These are phyloP conservation scores for Trogon surrucura DNA, from an alignment of 2,113 vertebrate species.

Conservation along the genomic window DNA sequence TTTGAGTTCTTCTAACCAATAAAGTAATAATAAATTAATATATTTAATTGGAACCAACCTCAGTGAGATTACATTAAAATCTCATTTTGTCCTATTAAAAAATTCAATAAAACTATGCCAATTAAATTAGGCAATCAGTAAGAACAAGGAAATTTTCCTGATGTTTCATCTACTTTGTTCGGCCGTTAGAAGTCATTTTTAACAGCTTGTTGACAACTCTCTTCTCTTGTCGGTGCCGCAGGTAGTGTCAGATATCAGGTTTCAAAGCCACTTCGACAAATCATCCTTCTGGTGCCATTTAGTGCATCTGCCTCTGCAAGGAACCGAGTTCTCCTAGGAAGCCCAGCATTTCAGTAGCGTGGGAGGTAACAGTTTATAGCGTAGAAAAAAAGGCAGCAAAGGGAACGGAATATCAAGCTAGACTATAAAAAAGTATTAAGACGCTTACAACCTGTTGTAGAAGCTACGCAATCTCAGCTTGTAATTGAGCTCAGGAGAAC, in stretches of 20 bases:
- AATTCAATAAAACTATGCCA: constrained; percentile 73
- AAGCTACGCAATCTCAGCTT: constrained; percentile 10
- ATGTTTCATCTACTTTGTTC: constrained; percentile 59
- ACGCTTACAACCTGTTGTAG: not conserved
- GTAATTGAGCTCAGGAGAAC: not conserved
- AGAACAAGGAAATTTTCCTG: constrained; percentile 67
- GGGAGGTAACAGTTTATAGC: not conserved
- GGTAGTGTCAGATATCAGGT: constrained; percentile 50
- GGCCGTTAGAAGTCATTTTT: constrained; percentile 68
- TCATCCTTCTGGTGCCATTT: constrained; percentile 30
- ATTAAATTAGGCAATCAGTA: constrained; percentile 71
- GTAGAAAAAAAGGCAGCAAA: not conserved
- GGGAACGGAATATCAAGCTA: not conserved
- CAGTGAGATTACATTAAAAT: constrained; percentile 78
- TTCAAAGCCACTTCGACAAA: constrained; percentile 26
- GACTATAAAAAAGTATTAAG: constrained; percentile 36
- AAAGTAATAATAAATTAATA: constrained; percentile 77
- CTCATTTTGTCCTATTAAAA: constrained; percentile 78
- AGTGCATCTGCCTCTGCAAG: constrained; percentile 56
- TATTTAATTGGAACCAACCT: constrained; percentile 67
- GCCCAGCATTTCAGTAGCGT: not conserved
- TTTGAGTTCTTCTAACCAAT: constrained; percentile 33
- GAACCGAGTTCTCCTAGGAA: constrained; percentile 58
- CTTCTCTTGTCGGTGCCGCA: not conserved
- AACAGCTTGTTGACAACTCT: constrained; percentile 69